phyloP scores from a whole-genome alignment of 2,888 invertebrate species.

The Petrophora chlorosata region DNA sequence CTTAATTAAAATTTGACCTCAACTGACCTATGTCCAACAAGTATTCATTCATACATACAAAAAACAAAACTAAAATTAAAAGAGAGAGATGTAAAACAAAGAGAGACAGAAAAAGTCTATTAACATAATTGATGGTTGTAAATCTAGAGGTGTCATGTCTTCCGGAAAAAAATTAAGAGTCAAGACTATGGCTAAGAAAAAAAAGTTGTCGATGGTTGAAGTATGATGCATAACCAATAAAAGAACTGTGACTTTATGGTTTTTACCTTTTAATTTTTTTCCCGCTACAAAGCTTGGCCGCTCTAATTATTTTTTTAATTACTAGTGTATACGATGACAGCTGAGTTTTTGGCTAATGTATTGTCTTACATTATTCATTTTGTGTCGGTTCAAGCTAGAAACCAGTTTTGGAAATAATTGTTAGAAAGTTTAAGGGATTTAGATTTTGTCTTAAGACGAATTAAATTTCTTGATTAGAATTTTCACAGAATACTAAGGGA shows the following conservation, averaged over 20 bases:
- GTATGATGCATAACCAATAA: conserved; percentile 40
- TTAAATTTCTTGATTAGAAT: too few relatives aligned
- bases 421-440: too few relatives aligned
- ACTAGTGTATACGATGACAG: conserved; percentile 46
- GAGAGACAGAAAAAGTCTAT: conserved; percentile 56
- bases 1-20: too few relatives aligned
- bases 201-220: conserved; percentile 46
- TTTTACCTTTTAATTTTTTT: conserved; percentile 26
- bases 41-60: conserved; percentile 16
- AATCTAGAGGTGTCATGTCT: conserved; percentile 72
- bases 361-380: conserved; percentile 32
- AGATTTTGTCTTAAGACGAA: too few relatives aligned
- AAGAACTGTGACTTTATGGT: conserved; percentile 27
- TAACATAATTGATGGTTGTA: conserved; percentile 71
- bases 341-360: conserved; percentile 42
- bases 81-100: conserved; percentile 37
- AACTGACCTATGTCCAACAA: conserved; percentile 4
- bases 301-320: conserved; percentile 52
- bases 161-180: conserved; percentile 62
- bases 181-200: too few relatives aligned
- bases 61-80: conserved; percentile 33
- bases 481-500: too few relatives aligned
- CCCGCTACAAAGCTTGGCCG: conserved; percentile 30
- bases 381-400: background rate
- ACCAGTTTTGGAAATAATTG: background rate